Conservation (phyloP, 2,888 invertebrate species). For the Acanthosoma haemorrhoidale region DNA sequence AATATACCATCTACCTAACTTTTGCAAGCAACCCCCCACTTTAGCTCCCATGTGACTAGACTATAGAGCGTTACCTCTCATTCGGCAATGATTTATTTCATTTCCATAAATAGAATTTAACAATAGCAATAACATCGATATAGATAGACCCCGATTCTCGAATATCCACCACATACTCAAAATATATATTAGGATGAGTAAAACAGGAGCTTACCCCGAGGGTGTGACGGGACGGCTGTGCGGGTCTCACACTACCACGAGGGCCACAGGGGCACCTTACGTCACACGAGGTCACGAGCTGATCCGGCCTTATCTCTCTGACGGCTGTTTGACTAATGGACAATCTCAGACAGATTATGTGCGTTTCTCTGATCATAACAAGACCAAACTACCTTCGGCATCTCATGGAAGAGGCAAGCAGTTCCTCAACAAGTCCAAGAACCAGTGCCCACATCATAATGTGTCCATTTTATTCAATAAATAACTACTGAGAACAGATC, state of each 20-base stretch:
- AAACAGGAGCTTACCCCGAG: not conserved
- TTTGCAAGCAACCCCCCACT: no score
- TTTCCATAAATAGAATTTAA: no score
- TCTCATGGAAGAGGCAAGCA: not conserved
- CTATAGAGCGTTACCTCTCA: no score
- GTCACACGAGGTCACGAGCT: not conserved
- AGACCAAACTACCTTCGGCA: not conserved
- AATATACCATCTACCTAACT: no score
- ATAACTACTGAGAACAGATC: no score
- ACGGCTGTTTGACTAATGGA: not conserved
- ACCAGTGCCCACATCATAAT: no score
- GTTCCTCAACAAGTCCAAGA: not conserved
- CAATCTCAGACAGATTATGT: not conserved
- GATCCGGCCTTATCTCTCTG: not conserved
- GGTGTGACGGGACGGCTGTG: not conserved
- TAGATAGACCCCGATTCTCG: not conserved
- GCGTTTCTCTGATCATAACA: not conserved
- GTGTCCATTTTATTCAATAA: no score
- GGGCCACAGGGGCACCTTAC: not conserved
- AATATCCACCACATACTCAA: not conserved
- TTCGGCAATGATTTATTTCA: not conserved
- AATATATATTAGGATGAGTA: not conserved
- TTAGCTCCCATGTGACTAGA: no score
- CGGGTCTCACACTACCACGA: not conserved
- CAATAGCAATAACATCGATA: no score